Evolutionary conservation across 2,113 vertebrate species (phyloP), one percentile per base, ranked within the genome.

Genomic region (Tichodroma muraria): DNA sequence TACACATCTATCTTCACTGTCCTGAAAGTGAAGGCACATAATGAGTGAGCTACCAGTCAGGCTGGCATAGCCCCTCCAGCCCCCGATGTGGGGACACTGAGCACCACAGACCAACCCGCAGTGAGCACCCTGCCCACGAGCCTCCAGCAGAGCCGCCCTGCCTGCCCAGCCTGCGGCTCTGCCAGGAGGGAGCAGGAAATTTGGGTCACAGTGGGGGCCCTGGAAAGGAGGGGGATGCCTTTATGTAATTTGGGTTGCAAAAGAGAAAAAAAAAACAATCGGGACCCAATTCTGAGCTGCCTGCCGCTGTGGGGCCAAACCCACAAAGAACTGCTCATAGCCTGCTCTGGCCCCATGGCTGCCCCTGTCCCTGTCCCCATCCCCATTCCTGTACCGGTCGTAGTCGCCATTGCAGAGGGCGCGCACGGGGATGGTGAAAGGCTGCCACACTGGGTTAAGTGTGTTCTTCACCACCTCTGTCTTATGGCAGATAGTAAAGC

Each of bases 341-440:
- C 47, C 53, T 54, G 47, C 69, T 61, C 71, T 35, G 37, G 40
- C 30, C 50, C 49, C 37, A 19, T 0, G 2, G 64, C 56, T 57
- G 21, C 38, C 85, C 49, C 23, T n/a, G 15, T 28, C 56, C 38
- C 54, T 10, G 8, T 47, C 13, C 37, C 86, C 7, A 5, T 68
- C 77, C 45, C 77, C 15, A 1, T 64, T 33, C 71, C 69, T 53
- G 6, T 94, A 96, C 99, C 99, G 99, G 98, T 99, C 99, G 4
- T 99, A 99, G 97, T 99, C 99, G 8, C 99, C 99, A 0, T 99
- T 99, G 98, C 99, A 99, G 91, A 99, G 98, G 8, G 99, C 98
- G 12, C 99, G 97, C 85, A 99, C 99, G 1, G 99, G 99, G 90
- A 99, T 99, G 97, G 98, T 99, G 98, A 99, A 99, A 45, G 98